These are phyloP conservation scores for Beaufortia kweichowensis DNA, from an alignment of 2,113 vertebrate genomes.

Conservation along the genomic window DNA sequence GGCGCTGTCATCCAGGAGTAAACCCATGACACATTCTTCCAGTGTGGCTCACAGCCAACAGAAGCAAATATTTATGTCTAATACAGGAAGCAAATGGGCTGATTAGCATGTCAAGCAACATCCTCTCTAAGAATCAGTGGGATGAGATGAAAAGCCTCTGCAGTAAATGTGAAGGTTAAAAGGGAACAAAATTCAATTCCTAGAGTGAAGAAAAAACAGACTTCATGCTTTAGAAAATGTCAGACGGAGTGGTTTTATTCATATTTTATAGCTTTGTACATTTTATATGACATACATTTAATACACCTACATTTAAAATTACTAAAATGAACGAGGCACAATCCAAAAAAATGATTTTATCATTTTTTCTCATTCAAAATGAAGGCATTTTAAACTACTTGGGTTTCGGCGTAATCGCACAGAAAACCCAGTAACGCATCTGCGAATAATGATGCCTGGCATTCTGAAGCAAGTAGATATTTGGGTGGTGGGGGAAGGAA, in stretches of 20 bases:
- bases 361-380: slow-evolving; percentile 56
- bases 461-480: slow-evolving; percentile 48
- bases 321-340: slow-evolving; percentile 75
- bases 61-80: slow-evolving; percentile 3
- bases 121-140: background rate
- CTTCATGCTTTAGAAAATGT: slow-evolving; percentile 78
- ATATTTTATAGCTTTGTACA: slow-evolving; percentile 84
- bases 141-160: slow-evolving; percentile 1
- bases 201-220: slow-evolving; percentile 29
- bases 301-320: slow-evolving; percentile 79
- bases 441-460: slow-evolving; percentile 56
- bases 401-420: slow-evolving; percentile 49
- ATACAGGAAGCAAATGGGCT: slow-evolving; percentile 27
- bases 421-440: slow-evolving; percentile 46
- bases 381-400: slow-evolving; percentile 45
- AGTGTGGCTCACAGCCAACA: slow-evolving; percentile 6
- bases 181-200: background rate
- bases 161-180: background rate
- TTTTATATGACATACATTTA: slow-evolving; percentile 83
- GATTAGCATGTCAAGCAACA: slow-evolving; percentile 22
- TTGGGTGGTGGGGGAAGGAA: background rate
- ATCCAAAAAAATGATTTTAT: slow-evolving; percentile 65
- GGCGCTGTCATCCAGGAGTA: background rate
- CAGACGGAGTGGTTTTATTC: slow-evolving; percentile 91
- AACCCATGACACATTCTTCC: background rate